Percentiles rank a stretch among this genome's conserved stretches.
phyloP scores from a whole-genome alignment of 2,113 vertebrate species.

The Felis chaus region DNA sequence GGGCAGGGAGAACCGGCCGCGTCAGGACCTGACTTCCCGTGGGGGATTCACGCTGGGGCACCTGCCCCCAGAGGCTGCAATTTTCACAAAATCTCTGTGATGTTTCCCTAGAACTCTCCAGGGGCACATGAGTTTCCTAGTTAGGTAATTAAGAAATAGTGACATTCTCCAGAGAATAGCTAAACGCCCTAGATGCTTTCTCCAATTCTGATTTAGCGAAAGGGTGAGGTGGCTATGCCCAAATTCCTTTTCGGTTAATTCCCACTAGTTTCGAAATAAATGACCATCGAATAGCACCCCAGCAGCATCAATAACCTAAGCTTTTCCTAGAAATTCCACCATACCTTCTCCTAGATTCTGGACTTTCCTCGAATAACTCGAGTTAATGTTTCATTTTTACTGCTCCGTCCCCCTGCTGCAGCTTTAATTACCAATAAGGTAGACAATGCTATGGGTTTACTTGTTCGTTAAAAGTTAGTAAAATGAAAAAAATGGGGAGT shows the following conservation, averaged over 20 bases:
- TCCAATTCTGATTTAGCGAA: slow-evolving; percentile 23
- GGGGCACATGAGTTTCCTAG: slow-evolving; percentile 26
- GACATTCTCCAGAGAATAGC: slow-evolving; percentile 37
- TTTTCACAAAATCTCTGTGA: not conserved
- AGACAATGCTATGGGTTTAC: not conserved
- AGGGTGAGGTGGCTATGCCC: not conserved
- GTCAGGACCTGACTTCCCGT: not conserved
- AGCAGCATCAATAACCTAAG: not conserved
- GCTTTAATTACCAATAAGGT: slow-evolving; percentile 26
- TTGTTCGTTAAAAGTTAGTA: slow-evolving; percentile 55
- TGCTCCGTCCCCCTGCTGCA: not conserved
- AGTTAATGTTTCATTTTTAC: slow-evolving; percentile 47
- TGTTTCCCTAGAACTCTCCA: slow-evolving; percentile 48
- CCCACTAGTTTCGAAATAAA: not conserved
- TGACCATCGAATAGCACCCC: not conserved
- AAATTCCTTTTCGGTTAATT: not conserved
- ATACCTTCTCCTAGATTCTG: not conserved
- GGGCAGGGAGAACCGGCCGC: not conserved
- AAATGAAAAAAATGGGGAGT: not conserved
- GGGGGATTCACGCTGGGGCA: not conserved
- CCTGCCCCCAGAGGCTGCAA: not conserved
- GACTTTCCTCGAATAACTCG: slow-evolving; percentile 17
- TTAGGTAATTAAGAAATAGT: slow-evolving; percentile 71
- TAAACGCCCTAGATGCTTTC: slow-evolving; percentile 45
- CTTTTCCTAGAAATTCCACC: not conserved